Percentiles rank a stretch among this genome's conserved stretches.
phyloP scores from a whole-genome alignment of 1,140 invertebrate genomes.

The Trichonephila clavata region DNA sequence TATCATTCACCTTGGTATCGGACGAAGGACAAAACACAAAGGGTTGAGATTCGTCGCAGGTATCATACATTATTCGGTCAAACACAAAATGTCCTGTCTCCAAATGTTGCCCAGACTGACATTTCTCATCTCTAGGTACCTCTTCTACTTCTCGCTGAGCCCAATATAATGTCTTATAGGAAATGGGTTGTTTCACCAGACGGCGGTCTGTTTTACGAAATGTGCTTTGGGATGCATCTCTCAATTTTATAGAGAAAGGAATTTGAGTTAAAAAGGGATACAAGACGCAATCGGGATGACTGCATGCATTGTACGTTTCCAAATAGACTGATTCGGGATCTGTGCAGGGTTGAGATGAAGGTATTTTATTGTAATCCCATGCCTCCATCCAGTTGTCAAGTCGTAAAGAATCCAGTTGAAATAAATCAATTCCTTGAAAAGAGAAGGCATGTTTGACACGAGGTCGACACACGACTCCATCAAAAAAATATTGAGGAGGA shows the following conservation, averaged over 20 bases:
- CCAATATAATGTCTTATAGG: not conserved
- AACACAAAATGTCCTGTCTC: slow-evolving; percentile 32
- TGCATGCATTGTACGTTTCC: not conserved
- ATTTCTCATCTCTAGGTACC: not conserved
- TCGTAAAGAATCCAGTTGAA: not conserved
- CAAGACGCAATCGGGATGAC: slow-evolving; percentile 8
- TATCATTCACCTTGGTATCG: not conserved
- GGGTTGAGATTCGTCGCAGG: slow-evolving; percentile 8
- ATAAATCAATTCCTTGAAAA: not conserved
- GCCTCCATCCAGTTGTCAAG: not conserved
- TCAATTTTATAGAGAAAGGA: not conserved
- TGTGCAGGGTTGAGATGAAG: not conserved
- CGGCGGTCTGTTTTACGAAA: not conserved
- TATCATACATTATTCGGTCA: not conserved
- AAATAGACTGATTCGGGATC: not conserved
- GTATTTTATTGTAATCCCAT: not conserved
- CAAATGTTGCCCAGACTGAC: not conserved
- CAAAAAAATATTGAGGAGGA: not conserved
- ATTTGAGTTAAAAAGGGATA: slow-evolving; percentile 36
- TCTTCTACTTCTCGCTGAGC: not conserved
- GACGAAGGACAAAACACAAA: slow-evolving; percentile 56
- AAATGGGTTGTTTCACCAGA: not conserved
- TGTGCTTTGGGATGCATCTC: not conserved
- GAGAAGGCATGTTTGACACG: not conserved
- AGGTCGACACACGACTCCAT: not conserved